Evolutionary conservation across 1,140 invertebrate species (phyloP).

Genomic region (Melanaphis sacchari): DNA sequence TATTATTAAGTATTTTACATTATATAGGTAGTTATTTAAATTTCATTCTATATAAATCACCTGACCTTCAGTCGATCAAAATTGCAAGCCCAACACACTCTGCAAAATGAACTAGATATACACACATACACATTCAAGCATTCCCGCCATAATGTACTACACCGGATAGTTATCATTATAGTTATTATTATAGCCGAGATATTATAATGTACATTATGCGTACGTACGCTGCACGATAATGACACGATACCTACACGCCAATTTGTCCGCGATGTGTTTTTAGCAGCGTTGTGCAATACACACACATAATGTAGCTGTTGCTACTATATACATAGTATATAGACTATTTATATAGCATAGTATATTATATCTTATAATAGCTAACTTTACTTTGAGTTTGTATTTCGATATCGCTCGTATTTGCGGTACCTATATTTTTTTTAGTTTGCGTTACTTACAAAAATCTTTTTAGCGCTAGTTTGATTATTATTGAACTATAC

Average conservation of each 20-base stretch:
- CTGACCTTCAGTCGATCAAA: conserved; percentile 12
- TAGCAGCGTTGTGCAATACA: neutral
- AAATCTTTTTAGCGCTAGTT: too few relatives aligned
- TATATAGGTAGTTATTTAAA: neutral
- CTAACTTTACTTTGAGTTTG: neutral
- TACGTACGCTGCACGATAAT: neutral
- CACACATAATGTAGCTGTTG: neutral
- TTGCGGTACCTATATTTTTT: neutral
- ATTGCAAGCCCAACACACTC: neutral
- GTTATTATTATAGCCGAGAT: neutral
- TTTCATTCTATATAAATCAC: neutral
- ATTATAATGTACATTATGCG: neutral
- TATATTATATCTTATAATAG: neutral
- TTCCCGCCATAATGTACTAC: neutral
- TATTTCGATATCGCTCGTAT: neutral
- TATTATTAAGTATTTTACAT: neutral
- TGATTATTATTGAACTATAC: too few relatives aligned
- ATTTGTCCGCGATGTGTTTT: conserved; percentile 22
- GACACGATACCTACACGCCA: conserved; percentile 25
- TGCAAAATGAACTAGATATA: neutral
- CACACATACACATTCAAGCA: neutral
- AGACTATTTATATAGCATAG: too few relatives aligned
- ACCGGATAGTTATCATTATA: neutral
- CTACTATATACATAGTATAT: too few relatives aligned
- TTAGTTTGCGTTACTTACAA: neutral